Base-by-base conservation (phyloP, 2,888 invertebrate genomes). In the Tuberolachnus salignus region DNA sequence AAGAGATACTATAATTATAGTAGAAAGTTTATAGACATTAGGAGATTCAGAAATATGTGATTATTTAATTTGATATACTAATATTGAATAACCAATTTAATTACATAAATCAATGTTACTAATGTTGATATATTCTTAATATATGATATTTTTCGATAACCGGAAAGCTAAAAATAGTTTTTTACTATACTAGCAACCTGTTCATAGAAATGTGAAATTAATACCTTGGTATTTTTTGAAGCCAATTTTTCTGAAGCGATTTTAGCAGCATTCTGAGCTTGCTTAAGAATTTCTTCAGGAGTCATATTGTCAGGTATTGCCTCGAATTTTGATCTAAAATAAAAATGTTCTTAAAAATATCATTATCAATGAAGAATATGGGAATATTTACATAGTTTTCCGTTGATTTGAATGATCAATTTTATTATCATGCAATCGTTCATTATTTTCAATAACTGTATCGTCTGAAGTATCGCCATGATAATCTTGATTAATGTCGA, bases 231-330 rank as follows among this genome's bases (percentile, higher is more conserved):
- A 49, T 80, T 80, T 80, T 80, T 80, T 9, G 19, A 42, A 67
- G 88, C 86, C 11, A 92, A 85, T 84, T 89, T 89, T 11, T 91
- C 90, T 23, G 90, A 88, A 0, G 92, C 93, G 49, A 89, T 88
- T 82, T 90, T 88, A 0, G 94, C 92, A 0, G 94, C 93, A 14
- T 87, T 87, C 83, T 90, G 88, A 0, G 90, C 92, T 84, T 92
- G 91, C 16, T 90, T 90, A 4, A 94, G 85, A 80, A 95, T 92
- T 84, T 94, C 93, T 80, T 93, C 92, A 0, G 92, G 89, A 1
- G 91, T 89, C 78, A 92, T 82, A 84, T 92, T 92, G 84, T 94
- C 94, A 0, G 92, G 90, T 82, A 92, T 90, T 0, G 92, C 91
- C 84, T 93, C 93, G 85, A 91, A 92, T 83, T 91, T 90, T 2